Conservation (phyloP, 2,797 vertebrate genomes). For the Thunnus albacares region DNA sequence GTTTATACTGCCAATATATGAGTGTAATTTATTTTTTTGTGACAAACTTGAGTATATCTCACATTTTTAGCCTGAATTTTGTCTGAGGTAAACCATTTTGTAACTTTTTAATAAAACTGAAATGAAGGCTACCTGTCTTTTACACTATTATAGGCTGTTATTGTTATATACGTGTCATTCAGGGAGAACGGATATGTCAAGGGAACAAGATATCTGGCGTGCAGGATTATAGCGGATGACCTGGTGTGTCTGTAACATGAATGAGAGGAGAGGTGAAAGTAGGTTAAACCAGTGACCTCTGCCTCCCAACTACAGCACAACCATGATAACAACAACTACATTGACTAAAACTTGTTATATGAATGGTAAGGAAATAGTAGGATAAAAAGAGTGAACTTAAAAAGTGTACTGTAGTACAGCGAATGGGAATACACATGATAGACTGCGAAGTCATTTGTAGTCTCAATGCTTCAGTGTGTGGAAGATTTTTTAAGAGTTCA, state of each 20-base stretch:
- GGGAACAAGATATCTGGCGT: slow-evolving; percentile 20
- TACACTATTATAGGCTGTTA: background rate
- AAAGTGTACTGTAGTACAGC: background rate
- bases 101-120: slow-evolving; percentile 17
- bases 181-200: background rate
- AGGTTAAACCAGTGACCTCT: slow-evolving; percentile 8
- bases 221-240: slow-evolving; percentile 36
- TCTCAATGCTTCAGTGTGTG: background rate
- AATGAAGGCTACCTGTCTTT: background rate
- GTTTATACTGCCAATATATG: background rate
- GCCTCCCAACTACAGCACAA: background rate
- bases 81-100: background rate
- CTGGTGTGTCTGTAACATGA: slow-evolving; percentile 28
- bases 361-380: background rate
- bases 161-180: background rate
- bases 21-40: background rate
- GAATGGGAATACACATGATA: background rate
- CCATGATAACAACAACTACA: background rate
- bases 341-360: background rate
- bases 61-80: background rate
- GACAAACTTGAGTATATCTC: background rate
- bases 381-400: background rate
- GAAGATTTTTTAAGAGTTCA: background rate
- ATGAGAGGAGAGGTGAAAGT: slow-evolving; percentile 24
- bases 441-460: background rate